Base-by-base conservation (phyloP, 2,888 invertebrate species). In the Phania funesta region DNA sequence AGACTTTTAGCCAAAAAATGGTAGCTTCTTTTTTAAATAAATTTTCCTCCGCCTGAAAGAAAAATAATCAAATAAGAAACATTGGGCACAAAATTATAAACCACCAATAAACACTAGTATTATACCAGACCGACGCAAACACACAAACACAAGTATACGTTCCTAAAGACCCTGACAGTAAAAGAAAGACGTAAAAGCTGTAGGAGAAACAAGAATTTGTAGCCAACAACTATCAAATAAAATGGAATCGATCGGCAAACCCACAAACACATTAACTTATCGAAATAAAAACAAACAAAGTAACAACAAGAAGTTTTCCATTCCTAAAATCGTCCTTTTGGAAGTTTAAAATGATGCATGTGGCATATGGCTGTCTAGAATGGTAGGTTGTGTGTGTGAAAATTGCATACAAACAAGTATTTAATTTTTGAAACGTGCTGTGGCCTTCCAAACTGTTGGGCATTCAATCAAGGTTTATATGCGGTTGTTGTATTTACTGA, bases 401-500 rank as follows among this genome's bases (percentile, higher is more conserved):
- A 56, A 67, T 77, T 50, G 68, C 68, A 50, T 77, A 82, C 82
- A 82, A 78, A 82, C 78, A 78, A 82, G 74, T 74, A 65, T 78
- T 82, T 82, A 82, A 82, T 82, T 74, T 78, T 68, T 64, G 68
- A 74, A 74, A 82, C 82, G 77, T 82, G 82, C 64, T 74, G 76
- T 65, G 65, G 68, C 74, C 78, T 78, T 78, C 18, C 74, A 82
- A 82, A 74, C 64, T 64, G 58, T 74, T 74, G 68, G 64, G 35
- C 48, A 78, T 82, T 78, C 78, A 82, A 82, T 82, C 74, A 82
- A 78, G 68, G 78, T 78, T 82, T 74, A 82, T 78, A 52, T 82
- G 78, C 74, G 82, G 82, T 78, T 78, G n/a, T n/a, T n/a, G 52
- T 68, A 74, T 74, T 68, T 73, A 64, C 73, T 82, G 58, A 29